Evolutionary conservation across 2,113 vertebrate genomes (phyloP).

Genomic region (Neolamprologus longior): DNA sequence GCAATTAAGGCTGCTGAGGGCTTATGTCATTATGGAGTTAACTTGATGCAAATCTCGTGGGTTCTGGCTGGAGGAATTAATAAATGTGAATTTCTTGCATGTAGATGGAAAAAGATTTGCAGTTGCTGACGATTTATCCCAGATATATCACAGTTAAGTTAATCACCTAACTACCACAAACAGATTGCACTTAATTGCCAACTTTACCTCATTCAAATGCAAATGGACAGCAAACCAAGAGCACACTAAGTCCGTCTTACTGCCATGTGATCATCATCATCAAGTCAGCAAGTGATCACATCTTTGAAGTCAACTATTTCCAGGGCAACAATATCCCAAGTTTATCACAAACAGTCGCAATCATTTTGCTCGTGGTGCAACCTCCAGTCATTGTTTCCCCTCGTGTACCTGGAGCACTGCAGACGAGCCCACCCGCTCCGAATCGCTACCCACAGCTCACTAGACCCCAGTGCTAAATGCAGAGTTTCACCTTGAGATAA

Average conservation of each 20-base stretch:
- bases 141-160: neutral
- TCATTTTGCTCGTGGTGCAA: neutral
- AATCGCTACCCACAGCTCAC: neutral
- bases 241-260: fast-evolving
- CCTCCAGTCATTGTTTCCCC: neutral
- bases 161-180: neutral
- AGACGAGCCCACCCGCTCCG: neutral
- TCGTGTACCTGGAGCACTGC: neutral
- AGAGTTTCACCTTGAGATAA: neutral
- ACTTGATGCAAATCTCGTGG: neutral
- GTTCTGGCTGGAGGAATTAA: neutral
- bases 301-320: neutral
- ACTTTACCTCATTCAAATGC: neutral
- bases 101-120: too few relatives aligned
- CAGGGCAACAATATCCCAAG: neutral
- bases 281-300: neutral
- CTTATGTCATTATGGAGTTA: neutral
- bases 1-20: neutral
- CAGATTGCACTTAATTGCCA: neutral
- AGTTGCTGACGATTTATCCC: too few relatives aligned
- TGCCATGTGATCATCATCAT: neutral
- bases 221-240: neutral
- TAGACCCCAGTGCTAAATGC: neutral
- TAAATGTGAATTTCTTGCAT: neutral
- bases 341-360: neutral